Evolutionary conservation across 2,113 vertebrate species (phyloP).

Genomic region (Phasianus colchicus): DNA sequence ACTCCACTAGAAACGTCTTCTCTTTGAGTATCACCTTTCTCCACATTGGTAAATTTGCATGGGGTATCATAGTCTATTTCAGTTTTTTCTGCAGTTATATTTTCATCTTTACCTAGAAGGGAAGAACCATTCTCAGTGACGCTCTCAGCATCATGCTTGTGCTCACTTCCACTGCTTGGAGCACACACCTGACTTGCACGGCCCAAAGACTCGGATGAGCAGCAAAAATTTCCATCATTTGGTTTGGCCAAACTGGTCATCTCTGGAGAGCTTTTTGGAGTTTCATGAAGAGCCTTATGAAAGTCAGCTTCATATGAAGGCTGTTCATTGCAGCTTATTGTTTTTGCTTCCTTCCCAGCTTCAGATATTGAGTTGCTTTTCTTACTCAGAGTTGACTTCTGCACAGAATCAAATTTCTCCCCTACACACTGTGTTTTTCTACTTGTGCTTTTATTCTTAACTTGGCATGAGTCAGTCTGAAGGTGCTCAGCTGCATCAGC

Average conservation of each 20-base stretch:
- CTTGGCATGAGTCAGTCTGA: not conserved
- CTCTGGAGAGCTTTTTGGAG: not conserved
- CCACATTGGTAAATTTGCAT: slow-evolving; percentile 65
- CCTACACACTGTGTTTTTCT: slow-evolving; percentile 10
- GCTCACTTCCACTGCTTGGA: slow-evolving; percentile 26
- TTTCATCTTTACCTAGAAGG: slow-evolving; percentile 59
- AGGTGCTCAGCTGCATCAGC: not conserved
- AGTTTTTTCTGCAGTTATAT: slow-evolving; percentile 36
- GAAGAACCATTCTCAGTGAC: slow-evolving; percentile 30
- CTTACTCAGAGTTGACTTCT: slow-evolving; percentile 35
- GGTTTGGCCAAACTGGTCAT: not conserved
- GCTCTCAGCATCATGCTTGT: not conserved
- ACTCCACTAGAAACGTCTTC: slow-evolving; percentile 75
- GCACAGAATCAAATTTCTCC: slow-evolving; percentile 34
- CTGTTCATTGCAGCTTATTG: slow-evolving; percentile 11
- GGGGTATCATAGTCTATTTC: slow-evolving; percentile 40
- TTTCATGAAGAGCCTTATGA: slow-evolving; percentile 10
- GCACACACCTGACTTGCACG: slow-evolving; percentile 13
- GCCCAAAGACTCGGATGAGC: slow-evolving; percentile 14
- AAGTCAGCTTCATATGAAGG: not conserved
- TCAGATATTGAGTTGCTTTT: slow-evolving; percentile 41
- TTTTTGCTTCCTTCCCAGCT: not conserved
- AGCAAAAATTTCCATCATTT: slow-evolving; percentile 6
- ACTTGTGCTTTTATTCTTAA: slow-evolving; percentile 12
- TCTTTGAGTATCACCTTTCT: slow-evolving; percentile 75